These are phyloP conservation scores for Scelioninae gen. 1 DNA, from an alignment of 2,888 invertebrate genomes.

Conservation along the genomic window DNA sequence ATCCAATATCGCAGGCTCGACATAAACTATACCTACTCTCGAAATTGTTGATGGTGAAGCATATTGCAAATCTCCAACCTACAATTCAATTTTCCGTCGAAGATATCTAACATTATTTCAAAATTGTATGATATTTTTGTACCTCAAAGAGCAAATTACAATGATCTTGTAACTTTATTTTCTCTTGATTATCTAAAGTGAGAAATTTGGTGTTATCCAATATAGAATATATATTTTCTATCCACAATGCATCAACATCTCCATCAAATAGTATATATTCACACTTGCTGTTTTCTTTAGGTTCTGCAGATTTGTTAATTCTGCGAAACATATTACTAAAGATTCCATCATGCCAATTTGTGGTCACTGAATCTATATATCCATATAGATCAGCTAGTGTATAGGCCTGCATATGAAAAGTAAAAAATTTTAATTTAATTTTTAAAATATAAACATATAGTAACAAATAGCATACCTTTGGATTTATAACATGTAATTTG, in stretches of 20 bases:
- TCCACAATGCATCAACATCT: conserved; percentile 97
- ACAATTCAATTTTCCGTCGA: conserved; percentile 16
- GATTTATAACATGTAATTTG: conserved; percentile 92
- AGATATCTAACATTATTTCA: neutral
- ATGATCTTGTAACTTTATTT: conserved; percentile 92
- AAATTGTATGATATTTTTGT: neutral
- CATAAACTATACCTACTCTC: conserved; percentile 96
- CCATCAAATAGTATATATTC: conserved; percentile 96
- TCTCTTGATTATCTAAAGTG: conserved; percentile 95
- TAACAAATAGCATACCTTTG: conserved; percentile 87
- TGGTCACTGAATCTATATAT: conserved; percentile 91
- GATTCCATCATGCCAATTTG: conserved; percentile 97
- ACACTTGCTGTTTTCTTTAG: conserved; percentile 88
- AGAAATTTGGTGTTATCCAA: conserved; percentile 97
- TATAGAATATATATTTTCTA: conserved; percentile 98
- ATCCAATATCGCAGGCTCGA: conserved; percentile 95
- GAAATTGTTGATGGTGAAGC: conserved; percentile 97
- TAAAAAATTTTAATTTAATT: neutral
- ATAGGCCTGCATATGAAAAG: conserved; percentile 86
- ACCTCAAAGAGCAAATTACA: conserved; percentile 94
- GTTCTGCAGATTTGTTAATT: conserved; percentile 90
- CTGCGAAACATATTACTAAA: conserved; percentile 96
- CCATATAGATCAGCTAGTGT: conserved; percentile 96
- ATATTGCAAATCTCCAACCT: conserved; percentile 94
- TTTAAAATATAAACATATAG: neutral